Conservation (phyloP, 2,888 invertebrate genomes). For the Liodrosophila aerea region DNA sequence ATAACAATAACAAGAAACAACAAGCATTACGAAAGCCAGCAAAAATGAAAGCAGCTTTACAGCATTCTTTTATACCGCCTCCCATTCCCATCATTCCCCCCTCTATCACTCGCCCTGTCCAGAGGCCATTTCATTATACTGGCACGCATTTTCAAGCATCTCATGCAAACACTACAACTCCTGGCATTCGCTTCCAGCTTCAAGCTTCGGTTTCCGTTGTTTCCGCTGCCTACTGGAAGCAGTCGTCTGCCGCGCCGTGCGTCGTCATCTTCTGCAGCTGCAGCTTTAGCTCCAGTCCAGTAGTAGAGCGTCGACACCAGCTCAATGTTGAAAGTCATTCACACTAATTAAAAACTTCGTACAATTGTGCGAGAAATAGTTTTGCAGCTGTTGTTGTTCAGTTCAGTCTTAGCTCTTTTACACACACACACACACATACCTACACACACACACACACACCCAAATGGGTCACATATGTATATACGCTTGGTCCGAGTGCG, state of each 20-base stretch:
- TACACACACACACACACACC: slow-evolving; percentile 12
- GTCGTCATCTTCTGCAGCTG: background rate
- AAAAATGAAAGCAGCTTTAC: slow-evolving; percentile 40
- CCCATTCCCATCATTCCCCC: background rate
- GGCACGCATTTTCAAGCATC: slow-evolving; percentile 63
- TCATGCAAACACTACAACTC: slow-evolving; percentile 50
- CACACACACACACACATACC: slow-evolving; percentile 11
- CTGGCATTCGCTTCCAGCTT: slow-evolving; percentile 11
- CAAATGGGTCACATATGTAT: background rate
- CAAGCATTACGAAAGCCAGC: no score
- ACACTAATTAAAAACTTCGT: slow-evolving; percentile 81
- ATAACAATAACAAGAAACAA: slow-evolving; percentile 26
- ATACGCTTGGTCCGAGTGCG: slow-evolving; percentile 28
- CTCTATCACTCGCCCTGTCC: background rate
- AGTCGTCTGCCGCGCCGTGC: no score
- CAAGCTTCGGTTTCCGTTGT: slow-evolving; percentile 6
- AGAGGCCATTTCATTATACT: slow-evolving; percentile 35
- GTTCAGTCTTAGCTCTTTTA: slow-evolving; percentile 26
- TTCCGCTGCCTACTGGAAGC: background rate
- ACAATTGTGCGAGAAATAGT: slow-evolving; percentile 77
- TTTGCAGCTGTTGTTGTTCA: slow-evolving; percentile 71
- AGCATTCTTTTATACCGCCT: slow-evolving; percentile 28
- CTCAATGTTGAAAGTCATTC: slow-evolving; percentile 76
- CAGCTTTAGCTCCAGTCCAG: background rate
- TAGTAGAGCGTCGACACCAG: slow-evolving; percentile 40